Percentiles rank a stretch among this genome's conserved stretches.
Conservation (phyloP, 2,888 invertebrate genomes). For the Candidula unifasciata region DNA sequence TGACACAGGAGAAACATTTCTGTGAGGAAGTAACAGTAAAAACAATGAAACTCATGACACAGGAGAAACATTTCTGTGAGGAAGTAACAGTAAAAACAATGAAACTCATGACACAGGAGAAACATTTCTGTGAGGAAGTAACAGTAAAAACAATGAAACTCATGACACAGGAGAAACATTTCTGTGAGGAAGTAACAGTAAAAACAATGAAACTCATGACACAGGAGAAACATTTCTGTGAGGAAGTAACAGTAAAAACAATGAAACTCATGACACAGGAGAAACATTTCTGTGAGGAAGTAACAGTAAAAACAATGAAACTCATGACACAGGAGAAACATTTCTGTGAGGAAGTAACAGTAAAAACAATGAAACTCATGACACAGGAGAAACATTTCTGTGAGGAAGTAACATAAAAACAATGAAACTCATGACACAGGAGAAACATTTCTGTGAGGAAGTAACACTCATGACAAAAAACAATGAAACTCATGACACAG, state of each 20-base stretch:
- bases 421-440: conserved; percentile 40
- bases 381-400: conserved; percentile 68
- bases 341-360: conserved; percentile 59
- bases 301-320: not conserved
- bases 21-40: conserved; percentile 52
- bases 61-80: conserved; percentile 67
- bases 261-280: conserved; percentile 54
- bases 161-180: conserved; percentile 62
- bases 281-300: conserved; percentile 64
- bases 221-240: conserved; percentile 67
- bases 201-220: not conserved
- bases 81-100: not conserved
- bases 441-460: conserved; percentile 66
- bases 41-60: not conserved
- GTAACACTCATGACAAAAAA: not conserved
- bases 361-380: not conserved
- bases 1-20: conserved; percentile 67
- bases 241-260: conserved; percentile 3
- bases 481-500: conserved; percentile 39
- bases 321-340: conserved; percentile 61
- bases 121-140: conserved; percentile 63
- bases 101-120: conserved; percentile 55
- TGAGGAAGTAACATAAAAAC: conserved; percentile 24
- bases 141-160: not conserved
- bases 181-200: conserved; percentile 58